Base-by-base conservation (phyloP, 2,113 vertebrate genomes). In the Alligator sinensis region DNA sequence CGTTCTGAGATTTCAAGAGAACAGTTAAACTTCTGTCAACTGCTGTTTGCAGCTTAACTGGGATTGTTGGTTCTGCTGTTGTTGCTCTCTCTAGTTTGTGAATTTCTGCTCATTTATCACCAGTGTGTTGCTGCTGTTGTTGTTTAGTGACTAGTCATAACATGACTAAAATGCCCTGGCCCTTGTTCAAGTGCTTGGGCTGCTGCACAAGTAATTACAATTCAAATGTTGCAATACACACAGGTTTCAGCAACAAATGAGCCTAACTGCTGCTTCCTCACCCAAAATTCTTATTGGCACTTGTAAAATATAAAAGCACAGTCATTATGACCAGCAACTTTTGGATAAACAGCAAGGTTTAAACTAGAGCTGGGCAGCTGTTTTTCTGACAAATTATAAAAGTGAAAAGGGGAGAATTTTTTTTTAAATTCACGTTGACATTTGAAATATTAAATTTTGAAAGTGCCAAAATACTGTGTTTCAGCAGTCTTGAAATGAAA, bases 1-100 rank as follows among this genome's bases (percentile, higher is more conserved):
- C 25, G 34, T 63, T 82, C 30, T 47, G 93, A 12, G 82, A 89
- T 93, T 96, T 88, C 15, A 86, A 84, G 87, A 74, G 68, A 93
- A 89, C 89, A 94, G 89, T 64, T 61, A 59, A 91, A 64, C 82
- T 86, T 93, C 74, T 79, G 7, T 87, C 30, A 5, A 21, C 77
- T 12, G 55, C 30, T 70, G 22, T 80, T 89, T 93, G 54, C 90
- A 93, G 80, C 68, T 28, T 83, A 30, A 63, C 14, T 91, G 75
- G 60, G 82, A 92, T 28, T 12, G 34, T 5, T 79, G 57, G 2
- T 16, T 72, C 0, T 78, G 58, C 55, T 90, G 4, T 21, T 59
- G 9, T 24, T 3, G 62, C 57, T 12, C 38, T 22, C 62, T 3
- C 17, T 75, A 4, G 17, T 79, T 9, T 60, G 62, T 4, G 3